Percentiles rank a stretch among this genome's conserved stretches.
Conservation (phyloP, 2,888 invertebrate species). For the Embidobia sp. region DNA sequence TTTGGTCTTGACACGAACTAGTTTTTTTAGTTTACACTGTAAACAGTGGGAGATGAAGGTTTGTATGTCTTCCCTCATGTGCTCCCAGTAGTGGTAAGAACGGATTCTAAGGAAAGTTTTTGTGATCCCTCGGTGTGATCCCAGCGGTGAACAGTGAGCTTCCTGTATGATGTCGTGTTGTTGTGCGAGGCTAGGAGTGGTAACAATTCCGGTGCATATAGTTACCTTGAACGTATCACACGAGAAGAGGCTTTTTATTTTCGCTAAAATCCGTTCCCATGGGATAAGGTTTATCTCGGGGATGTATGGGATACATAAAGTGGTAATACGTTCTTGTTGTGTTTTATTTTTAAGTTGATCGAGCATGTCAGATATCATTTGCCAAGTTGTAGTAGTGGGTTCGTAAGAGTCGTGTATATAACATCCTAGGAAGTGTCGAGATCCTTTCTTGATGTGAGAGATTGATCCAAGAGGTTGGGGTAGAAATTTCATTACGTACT, state of each 20-base stretch:
- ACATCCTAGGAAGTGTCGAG: neutral
- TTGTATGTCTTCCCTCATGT: neutral
- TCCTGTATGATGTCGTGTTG: neutral
- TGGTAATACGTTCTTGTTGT: neutral
- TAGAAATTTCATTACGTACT: neutral
- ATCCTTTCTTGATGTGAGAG: neutral
- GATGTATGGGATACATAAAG: neutral
- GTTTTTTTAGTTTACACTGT: neutral
- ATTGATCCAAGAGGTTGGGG: neutral
- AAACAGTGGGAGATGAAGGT: neutral
- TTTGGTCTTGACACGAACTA: neutral
- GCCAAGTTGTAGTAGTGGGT: neutral
- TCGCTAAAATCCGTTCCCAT: neutral
- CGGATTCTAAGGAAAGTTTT: neutral
- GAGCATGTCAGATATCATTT: neutral
- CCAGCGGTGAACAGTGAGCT: neutral
- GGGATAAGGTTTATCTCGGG: neutral
- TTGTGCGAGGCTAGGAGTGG: neutral
- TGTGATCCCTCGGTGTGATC: neutral
- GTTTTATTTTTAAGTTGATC: neutral
- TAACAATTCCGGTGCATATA: neutral
- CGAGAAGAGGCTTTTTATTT: neutral
- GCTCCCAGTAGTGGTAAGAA: neutral
- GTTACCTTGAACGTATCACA: neutral
- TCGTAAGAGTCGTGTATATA: neutral